These are phyloP conservation scores for Choreutis nemorana DNA, from an alignment of 2,888 invertebrate species.

Conservation along the genomic window DNA sequence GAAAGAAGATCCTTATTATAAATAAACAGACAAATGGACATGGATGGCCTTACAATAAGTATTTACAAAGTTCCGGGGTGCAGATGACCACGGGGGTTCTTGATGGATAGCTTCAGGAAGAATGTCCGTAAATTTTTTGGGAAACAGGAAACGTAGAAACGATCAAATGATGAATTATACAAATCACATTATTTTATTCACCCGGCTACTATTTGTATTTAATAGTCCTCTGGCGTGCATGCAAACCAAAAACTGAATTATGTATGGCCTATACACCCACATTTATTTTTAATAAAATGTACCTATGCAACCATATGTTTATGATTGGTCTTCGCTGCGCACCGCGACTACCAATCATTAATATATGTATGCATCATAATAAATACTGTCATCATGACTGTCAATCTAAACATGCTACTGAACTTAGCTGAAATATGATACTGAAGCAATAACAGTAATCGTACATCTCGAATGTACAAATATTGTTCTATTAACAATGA, in stretches of 20 bases:
- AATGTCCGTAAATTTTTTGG: conserved; percentile 47
- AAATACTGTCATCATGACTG: conserved; percentile 4
- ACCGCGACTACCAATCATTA: too few relatives aligned
- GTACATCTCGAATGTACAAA: conserved; percentile 57
- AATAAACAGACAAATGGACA: conserved; percentile 20
- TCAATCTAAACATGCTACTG: conserved; percentile 1
- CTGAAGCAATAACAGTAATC: conserved; percentile 46
- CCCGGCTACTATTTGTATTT: too few relatives aligned
- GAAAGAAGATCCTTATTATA: background rate
- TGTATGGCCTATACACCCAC: background rate
- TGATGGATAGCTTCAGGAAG: conserved; percentile 42
- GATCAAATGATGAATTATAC: too few relatives aligned
- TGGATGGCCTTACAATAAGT: conserved; percentile 28
- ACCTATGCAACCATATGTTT: too few relatives aligned
- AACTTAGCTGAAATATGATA: conserved; percentile 23
- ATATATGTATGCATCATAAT: too few relatives aligned
- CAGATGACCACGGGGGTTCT: conserved; percentile 33
- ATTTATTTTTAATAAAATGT: too few relatives aligned
- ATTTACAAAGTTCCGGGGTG: conserved; percentile 23
- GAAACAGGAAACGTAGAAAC: background rate
- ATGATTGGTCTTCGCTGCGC: too few relatives aligned
- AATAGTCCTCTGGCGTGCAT: too few relatives aligned
- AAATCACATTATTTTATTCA: too few relatives aligned
- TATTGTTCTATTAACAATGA: conserved; percentile 66
- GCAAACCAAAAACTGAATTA: too few relatives aligned